Base-by-base conservation (phyloP, 2,888 invertebrate species). In the Ennomos fuscantarius region DNA sequence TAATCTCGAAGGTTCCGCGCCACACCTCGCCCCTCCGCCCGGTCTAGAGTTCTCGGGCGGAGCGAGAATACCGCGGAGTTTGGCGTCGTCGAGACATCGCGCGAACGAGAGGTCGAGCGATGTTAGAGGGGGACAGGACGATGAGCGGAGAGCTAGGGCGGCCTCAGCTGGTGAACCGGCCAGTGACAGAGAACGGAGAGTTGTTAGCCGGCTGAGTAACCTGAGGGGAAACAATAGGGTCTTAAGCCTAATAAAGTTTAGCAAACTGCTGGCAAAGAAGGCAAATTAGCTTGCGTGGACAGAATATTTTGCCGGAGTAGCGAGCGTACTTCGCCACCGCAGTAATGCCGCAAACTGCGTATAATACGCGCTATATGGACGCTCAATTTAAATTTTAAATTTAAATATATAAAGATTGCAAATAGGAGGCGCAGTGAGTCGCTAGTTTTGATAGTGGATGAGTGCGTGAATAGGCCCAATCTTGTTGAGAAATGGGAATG, bases 11-110 rank as follows among this genome's bases (percentile, higher is more conserved):
- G 91, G 91, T 58, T 91, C 91, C 0, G 87, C 84, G n/a, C 90
- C 89, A 8, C 87, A 83, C 13, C 85, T 61, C 12, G 78, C 80
- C 1, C 89, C 89, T 6, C 89, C 91, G 1, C 91, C 91, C 0
- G 97, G 97, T 32, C 97, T 89, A 0, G 97, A 96, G 78, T 97
- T 97, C 73, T 96, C 95, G 0, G 97, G 97, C 9, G 98, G 96
- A 36, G 97, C 96, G 1, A 98, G 89, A 37, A 98, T 94, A 70
- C 98, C 98, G 46, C 97, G 92, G 47, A 98, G 92, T 66, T 96
- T 96, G 1, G 95, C 94, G 86, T 98, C 98, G 76, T 96, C 96
- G 8, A 98, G 91, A 47, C 96, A 96, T 3, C 96, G 95, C 9
- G 98, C 96, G 92, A 97, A 97, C 67, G 97, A 97, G 51, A 99